Evolutionary conservation across 2,113 vertebrate genomes (phyloP), one percentile per base, ranked within the genome.

Genomic region (Sakesphorus luctuosus): DNA sequence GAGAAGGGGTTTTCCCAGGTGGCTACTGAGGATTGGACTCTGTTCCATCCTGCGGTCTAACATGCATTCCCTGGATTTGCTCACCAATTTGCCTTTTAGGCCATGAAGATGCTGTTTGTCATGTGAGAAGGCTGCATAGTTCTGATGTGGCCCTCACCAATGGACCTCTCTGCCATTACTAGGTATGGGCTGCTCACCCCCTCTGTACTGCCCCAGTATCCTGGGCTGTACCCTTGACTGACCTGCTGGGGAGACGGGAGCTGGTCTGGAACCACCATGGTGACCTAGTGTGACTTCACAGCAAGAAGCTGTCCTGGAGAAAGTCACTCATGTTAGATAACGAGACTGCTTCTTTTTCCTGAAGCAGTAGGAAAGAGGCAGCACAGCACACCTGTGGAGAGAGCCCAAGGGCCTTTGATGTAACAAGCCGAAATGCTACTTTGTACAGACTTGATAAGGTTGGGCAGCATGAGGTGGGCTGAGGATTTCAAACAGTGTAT

Each of bases 31-130:
- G 18, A n/a, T 79, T n/a, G 69, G 61, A 77, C 24, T 67, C 21
- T 43, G 31, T 29, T 89, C 21, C 11, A 29, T 80, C 15, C 21
- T 28, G 6, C 31, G 10, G 2, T 69, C 59, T 84, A 23, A 43
- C 46, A 18, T 1, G 0, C 0, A 1, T 31, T 68, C 36, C 12
- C 8, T 0, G 0, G 47, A 5, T 44, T 89, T 62, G 8, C 23
- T 90, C 55, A 36, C 20, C 40, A 15, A 1, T 90, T 92, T 90
- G 18, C n/a, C 16, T 72, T 82, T 76, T 68, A 40, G 2, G 3
- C 33, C 3, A 3, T 14, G 13, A 76, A 74, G 49, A 15, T 58
- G 11, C 5, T 3, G 1, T 9, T 38, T 62, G 59, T 83, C 14
- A 3, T 38, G 25, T 0, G 5, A 77, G 50, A n/a, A 66, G 28